phyloP scores from a whole-genome alignment of 2,113 vertebrate genomes.

The Mus musculus region DNA sequence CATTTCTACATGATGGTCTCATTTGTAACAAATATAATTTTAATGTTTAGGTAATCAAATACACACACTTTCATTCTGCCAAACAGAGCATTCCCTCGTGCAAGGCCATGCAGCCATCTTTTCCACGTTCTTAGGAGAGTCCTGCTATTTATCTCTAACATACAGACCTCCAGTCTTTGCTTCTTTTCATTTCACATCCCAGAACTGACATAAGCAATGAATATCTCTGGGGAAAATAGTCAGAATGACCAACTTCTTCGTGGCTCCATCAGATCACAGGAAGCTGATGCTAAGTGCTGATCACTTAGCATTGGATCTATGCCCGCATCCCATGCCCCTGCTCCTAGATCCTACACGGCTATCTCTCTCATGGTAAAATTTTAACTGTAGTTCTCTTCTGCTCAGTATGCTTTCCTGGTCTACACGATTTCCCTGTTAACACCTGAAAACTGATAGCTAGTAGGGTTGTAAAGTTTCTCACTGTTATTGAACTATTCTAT shows the following conservation, averaged over 20 bases:
- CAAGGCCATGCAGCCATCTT: neutral
- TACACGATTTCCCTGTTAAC: neutral
- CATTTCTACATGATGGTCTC: neutral
- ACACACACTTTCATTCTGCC: neutral
- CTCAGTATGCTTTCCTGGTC: neutral
- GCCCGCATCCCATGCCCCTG: neutral
- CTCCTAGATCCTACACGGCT: neutral
- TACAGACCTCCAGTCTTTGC: neutral
- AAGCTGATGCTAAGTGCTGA: neutral
- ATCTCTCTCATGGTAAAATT: neutral
- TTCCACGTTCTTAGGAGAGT: neutral
- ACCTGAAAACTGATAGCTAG: slow-evolving; percentile 1
- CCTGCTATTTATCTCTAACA: neutral
- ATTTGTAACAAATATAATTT: neutral
- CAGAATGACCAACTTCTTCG: neutral
- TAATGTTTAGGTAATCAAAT: neutral
- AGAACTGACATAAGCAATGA: slow-evolving; percentile 18
- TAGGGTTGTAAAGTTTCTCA: neutral
- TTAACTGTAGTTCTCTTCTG: slow-evolving; percentile 9
- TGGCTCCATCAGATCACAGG: neutral
- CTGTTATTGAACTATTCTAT: neutral
- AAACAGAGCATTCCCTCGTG: neutral
- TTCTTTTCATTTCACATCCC: slow-evolving; percentile 30
- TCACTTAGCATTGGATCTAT: neutral
- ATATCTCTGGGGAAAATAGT: neutral